Evolutionary conservation across 1,140 invertebrate genomes (phyloP), one percentile per base, ranked within the genome.

Genomic region (Saccostrea echinata): DNA sequence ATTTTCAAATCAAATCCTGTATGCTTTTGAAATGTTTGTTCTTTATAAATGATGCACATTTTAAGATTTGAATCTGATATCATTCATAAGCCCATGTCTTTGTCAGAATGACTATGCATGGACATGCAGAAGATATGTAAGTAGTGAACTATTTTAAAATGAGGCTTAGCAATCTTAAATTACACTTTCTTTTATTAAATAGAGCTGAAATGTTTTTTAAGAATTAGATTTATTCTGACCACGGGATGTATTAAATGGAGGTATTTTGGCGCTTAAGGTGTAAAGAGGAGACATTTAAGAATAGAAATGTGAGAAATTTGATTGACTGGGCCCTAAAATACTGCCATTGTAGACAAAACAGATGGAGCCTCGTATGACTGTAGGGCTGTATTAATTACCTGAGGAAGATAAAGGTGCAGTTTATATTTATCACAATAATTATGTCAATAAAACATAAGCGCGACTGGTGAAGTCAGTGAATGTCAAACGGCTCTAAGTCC

Each of bases 381-480:
- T 64, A 16, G 16, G 68, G 16, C 16, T 35, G 68, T 76, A 76
- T 76, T 76, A 76, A 76, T 76, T 27, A 76, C 68, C 68, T 76
- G 68, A 33, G 8, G 13, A 9, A 11, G 27, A 33, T 30, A 76
- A 76, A 76, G 68, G 68, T 76, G 68, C 68, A 76, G 68, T 76
- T 33, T 76, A 33, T 76, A 76, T 76, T 76, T 76, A 76, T 76
- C 68, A 76, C 68, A 76, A 27, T 76, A 76, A 76, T 76, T 76
- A 76, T 76, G 68, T 76, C 68, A 76, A 76, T 76, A 76, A 76
- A 76, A 30, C 68, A 27, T 33, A 76, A 30, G 68, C 24, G 27
- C 13, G 68, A 76, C 68, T 33, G 13, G 55, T 30, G 68, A 27
- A 76, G 68, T 76, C 68, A 76, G 68, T 76, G 68, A 76, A 33